phyloP scores from a whole-genome alignment of 2,888 invertebrate genomes.

The Pheosia gnoma region DNA sequence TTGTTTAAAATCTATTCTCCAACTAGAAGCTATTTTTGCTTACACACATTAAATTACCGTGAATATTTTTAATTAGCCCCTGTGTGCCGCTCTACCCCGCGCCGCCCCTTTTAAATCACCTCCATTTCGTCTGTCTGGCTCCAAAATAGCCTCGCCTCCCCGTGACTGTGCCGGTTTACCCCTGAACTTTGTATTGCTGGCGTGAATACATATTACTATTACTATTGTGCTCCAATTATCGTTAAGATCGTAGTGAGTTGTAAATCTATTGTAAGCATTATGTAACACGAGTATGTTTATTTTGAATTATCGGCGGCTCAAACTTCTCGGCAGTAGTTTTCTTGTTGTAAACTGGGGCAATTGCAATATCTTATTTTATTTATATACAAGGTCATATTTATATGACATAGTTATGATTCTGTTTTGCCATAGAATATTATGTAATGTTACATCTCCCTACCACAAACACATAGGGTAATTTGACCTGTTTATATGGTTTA shows the following conservation, averaged over 20 bases:
- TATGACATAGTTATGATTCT: too few relatives aligned
- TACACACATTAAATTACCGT: background rate
- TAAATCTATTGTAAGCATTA: background rate
- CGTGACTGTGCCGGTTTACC: constrained; percentile 1
- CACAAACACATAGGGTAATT: too few relatives aligned
- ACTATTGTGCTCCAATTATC: background rate
- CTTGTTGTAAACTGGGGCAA: too few relatives aligned
- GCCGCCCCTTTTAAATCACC: background rate
- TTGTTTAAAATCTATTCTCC: background rate
- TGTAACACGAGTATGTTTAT: background rate
- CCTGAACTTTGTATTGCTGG: background rate
- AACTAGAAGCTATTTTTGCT: background rate
- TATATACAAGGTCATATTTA: too few relatives aligned
- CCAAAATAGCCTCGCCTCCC: constrained; percentile 2
- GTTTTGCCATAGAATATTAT: too few relatives aligned
- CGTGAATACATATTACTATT: constrained; percentile 1
- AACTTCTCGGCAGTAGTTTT: too few relatives aligned
- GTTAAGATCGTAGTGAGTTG: background rate
- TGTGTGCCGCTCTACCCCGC: background rate
- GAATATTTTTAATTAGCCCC: background rate
- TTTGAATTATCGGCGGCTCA: too few relatives aligned
- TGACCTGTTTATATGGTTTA: too few relatives aligned
- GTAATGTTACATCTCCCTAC: too few relatives aligned
- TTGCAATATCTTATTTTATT: too few relatives aligned
- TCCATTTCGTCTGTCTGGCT: constrained; percentile 2